Base-by-base conservation (phyloP, 2,888 invertebrate species). In the Eupithecia subfuscata region DNA sequence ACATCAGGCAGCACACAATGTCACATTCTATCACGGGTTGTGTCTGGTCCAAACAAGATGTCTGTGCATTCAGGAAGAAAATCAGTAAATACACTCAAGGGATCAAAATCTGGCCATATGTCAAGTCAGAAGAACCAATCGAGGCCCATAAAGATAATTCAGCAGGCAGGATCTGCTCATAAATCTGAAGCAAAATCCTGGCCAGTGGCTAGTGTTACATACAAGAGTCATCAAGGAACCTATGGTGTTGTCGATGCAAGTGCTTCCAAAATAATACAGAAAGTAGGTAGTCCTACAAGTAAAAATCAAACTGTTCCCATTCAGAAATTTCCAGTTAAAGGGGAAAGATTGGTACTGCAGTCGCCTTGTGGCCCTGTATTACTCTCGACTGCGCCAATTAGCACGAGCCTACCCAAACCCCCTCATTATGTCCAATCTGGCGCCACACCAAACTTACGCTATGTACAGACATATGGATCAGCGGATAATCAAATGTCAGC, bases 141-240 rank as follows among this genome's bases (percentile, higher is more conserved):
- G 0, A 94, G 95, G 82, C 91, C 95, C 34, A 93, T 96, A 25
- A 96, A 96, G 86, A 96, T 96, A 78, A 95, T 96, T 79, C 96
- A 95, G 82, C 94, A 95, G 82, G 86, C 94, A 72, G 93, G 93
- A 72, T 84, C 91, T 74, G 84, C 87, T 74, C 89, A 90, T 81
- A 95, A 95, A 87, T 87, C 92, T 3, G 95, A 93, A 77, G 83
- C 87, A 34, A 94, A 95, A 82, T 82, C 90, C 77, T 94, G 94
- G 94, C 90, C 94, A 25, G 88, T 92, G 40, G 85, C 93, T 75
- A 91, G 88, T 81, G 90, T 92, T 48, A 90, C 93, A 73, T 94
- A 93, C 82, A 94, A 94, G 82, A 90, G 82, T 78, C 91, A 91
- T 76, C 90, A 90, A 76, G 81, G 88, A 64, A 88, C 84, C 76